Evolutionary conservation across 2,888 invertebrate species (phyloP).

Genomic region (Tipula vernalis): DNA sequence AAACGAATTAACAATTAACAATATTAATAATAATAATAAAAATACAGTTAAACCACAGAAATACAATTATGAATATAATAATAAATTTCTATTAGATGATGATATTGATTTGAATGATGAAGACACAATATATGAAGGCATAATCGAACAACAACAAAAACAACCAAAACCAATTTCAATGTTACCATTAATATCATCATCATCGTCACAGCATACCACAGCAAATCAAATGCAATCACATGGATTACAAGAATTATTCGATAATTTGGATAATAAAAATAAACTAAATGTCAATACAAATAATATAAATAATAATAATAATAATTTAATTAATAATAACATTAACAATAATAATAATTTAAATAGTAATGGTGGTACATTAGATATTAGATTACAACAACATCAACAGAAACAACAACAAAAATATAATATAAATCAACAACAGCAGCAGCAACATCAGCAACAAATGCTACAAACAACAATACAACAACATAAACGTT

Average conservation of each 20-base stretch:
- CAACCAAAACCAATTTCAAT: not conserved
- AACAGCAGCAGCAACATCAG: slow-evolving; percentile 22
- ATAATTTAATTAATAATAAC: not conserved
- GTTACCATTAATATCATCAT: not conserved
- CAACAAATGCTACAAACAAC: slow-evolving; percentile 20
- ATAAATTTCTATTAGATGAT: not conserved
- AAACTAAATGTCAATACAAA: slow-evolving; percentile 12
- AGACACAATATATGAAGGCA: not conserved
- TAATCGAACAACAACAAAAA: not conserved
- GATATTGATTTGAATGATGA: not conserved
- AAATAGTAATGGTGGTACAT: slow-evolving; percentile 11
- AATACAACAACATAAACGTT: slow-evolving; percentile 21
- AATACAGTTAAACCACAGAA: not conserved
- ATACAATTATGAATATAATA: not conserved
- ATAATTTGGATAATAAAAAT: slow-evolving; percentile 14
- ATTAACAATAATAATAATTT: not conserved
- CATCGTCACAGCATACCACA: not conserved
- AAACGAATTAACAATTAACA: not conserved
- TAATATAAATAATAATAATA: not conserved
- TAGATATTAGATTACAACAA: slow-evolving; percentile 13
- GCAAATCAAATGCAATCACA: slow-evolving; percentile 8
- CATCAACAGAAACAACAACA: slow-evolving; percentile 15
- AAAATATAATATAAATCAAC: not conserved
- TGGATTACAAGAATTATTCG: slow-evolving; percentile 14
- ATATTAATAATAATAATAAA: not conserved